phyloP scores from a whole-genome alignment of 2,888 invertebrate species.

The Idaea straminata region DNA sequence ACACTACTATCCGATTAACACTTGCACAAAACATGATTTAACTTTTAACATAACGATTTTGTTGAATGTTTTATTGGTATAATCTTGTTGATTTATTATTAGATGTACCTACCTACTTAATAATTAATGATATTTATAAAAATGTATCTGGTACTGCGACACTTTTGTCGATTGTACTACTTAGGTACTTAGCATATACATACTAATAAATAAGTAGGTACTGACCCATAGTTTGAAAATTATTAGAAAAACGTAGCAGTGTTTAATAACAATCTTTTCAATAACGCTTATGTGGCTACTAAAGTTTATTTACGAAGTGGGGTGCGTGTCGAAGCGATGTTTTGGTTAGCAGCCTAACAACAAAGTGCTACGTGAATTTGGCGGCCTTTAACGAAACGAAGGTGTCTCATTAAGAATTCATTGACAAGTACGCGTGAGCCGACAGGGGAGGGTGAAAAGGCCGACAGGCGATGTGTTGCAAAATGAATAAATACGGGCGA shows the following conservation, averaged over 20 bases:
- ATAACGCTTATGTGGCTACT: constrained; percentile 10
- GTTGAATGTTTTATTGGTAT: constrained; percentile 49
- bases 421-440: constrained; percentile 64
- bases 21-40: constrained; percentile 59
- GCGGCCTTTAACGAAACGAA: constrained; percentile 75
- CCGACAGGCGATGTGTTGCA: constrained; percentile 75
- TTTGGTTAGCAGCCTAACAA: constrained; percentile 64
- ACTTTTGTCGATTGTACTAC: too few relatives aligned
- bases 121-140: too few relatives aligned
- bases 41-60: constrained; percentile 54
- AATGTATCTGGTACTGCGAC: too few relatives aligned
- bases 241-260: background rate
- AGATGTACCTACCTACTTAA: too few relatives aligned
- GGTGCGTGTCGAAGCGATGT: constrained; percentile 63
- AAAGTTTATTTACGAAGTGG: constrained; percentile 24
- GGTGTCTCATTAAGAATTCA: constrained; percentile 70
- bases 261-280: constrained; percentile 30
- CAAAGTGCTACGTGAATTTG: constrained; percentile 62
- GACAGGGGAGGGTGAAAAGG: constrained; percentile 66
- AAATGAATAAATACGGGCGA: constrained; percentile 78
- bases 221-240: background rate
- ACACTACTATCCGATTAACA: constrained; percentile 75
- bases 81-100: constrained; percentile 41
- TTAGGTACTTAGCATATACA: too few relatives aligned
- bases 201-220: background rate